These are phyloP conservation scores for Atopsyche davidsoni DNA, from an alignment of 1,140 invertebrate genomes.

Conservation along the genomic window DNA sequence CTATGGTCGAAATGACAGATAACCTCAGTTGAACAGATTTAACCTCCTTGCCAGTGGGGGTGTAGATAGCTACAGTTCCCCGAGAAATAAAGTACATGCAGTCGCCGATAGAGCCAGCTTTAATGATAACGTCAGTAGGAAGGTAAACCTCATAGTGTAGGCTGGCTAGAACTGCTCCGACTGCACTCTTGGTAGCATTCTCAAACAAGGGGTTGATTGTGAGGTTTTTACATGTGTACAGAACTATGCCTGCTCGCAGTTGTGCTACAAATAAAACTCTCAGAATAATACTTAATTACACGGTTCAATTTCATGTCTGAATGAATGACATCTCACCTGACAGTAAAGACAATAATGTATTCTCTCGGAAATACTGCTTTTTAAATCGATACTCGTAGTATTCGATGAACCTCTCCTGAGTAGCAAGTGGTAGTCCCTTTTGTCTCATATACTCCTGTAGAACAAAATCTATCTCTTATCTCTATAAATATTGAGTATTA, in stretches of 20 bases:
- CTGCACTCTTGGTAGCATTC: conserved; percentile 27
- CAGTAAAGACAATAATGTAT: conserved; percentile 8
- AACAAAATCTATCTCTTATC: conserved; percentile 3
- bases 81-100: conserved; percentile 55
- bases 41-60: conserved; percentile 53
- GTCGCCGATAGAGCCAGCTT: conserved; percentile 49
- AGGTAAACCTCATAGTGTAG: conserved; percentile 35
- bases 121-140: conserved; percentile 42
- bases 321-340: conserved; percentile 12
- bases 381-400: conserved; percentile 16
- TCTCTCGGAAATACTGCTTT: conserved; percentile 15
- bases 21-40: no score
- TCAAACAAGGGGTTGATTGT: conserved; percentile 32
- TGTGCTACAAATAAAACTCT: conserved; percentile 29
- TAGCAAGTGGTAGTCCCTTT: conserved; percentile 11
- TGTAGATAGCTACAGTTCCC: conserved; percentile 54
- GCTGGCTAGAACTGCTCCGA: conserved; percentile 33
- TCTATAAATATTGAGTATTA: not conserved
- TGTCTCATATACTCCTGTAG: conserved; percentile 19
- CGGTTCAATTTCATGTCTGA: not conserved
- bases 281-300: not conserved
- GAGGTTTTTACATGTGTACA: conserved; percentile 34
- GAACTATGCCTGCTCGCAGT: conserved; percentile 33
- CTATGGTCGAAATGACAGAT: conserved; percentile 1
- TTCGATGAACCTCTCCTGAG: conserved; percentile 13